Base-by-base conservation (phyloP, 2,113 vertebrate species). In the Lichenostomus cassidix region DNA sequence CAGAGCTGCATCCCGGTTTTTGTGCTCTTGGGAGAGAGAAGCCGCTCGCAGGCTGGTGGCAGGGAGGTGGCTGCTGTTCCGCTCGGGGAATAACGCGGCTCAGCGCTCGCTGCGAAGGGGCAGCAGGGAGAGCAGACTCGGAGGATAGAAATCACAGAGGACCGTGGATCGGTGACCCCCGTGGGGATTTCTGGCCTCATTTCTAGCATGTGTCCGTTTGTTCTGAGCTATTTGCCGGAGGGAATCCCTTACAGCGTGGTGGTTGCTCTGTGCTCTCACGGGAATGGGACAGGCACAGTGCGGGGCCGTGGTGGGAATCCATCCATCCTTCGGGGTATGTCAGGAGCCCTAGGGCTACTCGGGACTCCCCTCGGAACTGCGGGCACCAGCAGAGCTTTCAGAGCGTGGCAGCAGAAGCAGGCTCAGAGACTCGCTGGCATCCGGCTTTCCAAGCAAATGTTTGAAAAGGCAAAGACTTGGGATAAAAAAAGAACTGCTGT, bases 401-500 rank as follows among this genome's bases (percentile, higher is more conserved):
- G 79, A 64, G 55, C 12, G 1, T 2, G 7, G 56, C 17, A 20
- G n/a, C 7, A 1, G 46, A 27, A 91, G 35, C 4, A 0, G 76
- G 58, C 69, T 89, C 2, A 0, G 75, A 75, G 50, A 9, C 71
- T 81, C 25, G 13, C 53, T 39, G 86, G 92, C 83, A 95, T 89
- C 83, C 52, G 69, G 80, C 79, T 96, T 90, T 58, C 53, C 76
- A 62, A 67, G 73, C 64, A 85, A 95, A 50, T 55, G 84, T 95
- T 96, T 65, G 47, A 95, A 91, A 94, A 91, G 81, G 91, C 87
- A 56, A 14, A 95, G 92, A 55, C 63, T 67, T 5, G 27, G 35
- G 91, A 89, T 95, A 94, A 95, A 96, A 96, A 97, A 94, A 95
- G 83, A 95, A 90, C 83, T 56, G 88, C 88, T 77, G 71, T 60